Base-by-base conservation (phyloP, 2,113 vertebrate species). In the Heliornis fulica region DNA sequence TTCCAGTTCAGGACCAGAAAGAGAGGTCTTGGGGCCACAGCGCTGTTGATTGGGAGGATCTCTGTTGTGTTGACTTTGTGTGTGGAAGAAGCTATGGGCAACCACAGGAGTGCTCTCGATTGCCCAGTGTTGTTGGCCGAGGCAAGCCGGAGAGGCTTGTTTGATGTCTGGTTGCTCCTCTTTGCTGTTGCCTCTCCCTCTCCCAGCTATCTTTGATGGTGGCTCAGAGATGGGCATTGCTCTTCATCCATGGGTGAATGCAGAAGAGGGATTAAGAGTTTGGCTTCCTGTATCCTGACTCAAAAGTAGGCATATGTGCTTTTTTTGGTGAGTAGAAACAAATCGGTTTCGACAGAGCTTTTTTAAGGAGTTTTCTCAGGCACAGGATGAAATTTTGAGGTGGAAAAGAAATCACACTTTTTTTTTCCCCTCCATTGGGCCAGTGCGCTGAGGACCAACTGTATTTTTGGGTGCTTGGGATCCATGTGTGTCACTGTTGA, bases 331-430 rank as follows among this genome's bases (percentile, higher is more conserved):
- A 93, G 94, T 56, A 75, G 93, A 92, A 94, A 81, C 86, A 87
- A 95, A 89, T 51, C 4, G 8, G 43, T 94, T 96, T 92, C 4
- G 23, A 56, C 38, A 51, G 91, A 94, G 91, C 91, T 97, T 95
- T 97, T 97, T 97, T 92, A 89, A 83, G 89, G 96, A 96, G 86
- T 96, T 97, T 97, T 97, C 95, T 97, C 94, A 97, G 94, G 96
- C 95, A 96, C 91, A 93, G 83, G 86, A 93, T 94, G 95, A 92
- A 96, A 97, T 93, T 81, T 75, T 93, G 94, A 93, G 93, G 89
- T 93, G 91, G 87, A 92, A 96, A 90, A 94, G 92, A 93, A 92
- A 20, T 83, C 85, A 50, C 38, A 9, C 74, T 90, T 83, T 40
- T 60, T 57, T 41, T 60, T 36, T 28, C 9, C 69, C 75, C 31